Conservation (phyloP, 35 echinoderm and acorn worm species). For the Lytechinus pictus region DNA sequence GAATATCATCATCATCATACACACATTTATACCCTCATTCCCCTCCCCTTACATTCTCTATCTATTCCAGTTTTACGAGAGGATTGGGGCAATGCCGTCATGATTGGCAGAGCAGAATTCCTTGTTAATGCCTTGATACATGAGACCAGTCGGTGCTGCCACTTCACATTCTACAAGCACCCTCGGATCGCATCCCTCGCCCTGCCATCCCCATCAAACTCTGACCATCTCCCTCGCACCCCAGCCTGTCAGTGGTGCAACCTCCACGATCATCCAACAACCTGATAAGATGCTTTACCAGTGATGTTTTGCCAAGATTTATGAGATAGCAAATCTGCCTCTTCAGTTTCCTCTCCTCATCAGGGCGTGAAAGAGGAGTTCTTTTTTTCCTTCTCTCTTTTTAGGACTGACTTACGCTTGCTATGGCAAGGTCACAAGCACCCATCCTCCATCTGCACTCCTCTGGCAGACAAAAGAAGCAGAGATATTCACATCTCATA, state of each 20-base stretch:
- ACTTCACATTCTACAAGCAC: conserved; percentile 19
- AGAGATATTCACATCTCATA: not conserved
- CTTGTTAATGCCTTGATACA: conserved; percentile 11
- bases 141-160: not conserved
- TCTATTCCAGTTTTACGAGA: not conserved
- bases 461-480: conserved; percentile 18
- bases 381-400: not conserved
- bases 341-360: conserved; percentile 27
- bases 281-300: conserved; percentile 2
- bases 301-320: conserved; percentile 45
- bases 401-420: not conserved
- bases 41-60: not conserved
- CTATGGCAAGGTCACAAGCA: conserved; percentile 16
- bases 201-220: not conserved
- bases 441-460: not conserved
- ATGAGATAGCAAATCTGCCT: conserved; percentile 44
- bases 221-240: not conserved
- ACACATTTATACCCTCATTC: not conserved
- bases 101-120: conserved; percentile 32
- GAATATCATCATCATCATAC: not conserved
- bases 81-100: not conserved
- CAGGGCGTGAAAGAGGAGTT: conserved; percentile 15
- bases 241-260: conserved; percentile 3
- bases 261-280: not conserved
- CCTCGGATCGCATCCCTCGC: not conserved